Evolutionary conservation across 2,888 invertebrate genomes (phyloP).

Genomic region (Serrognathus titanus): DNA sequence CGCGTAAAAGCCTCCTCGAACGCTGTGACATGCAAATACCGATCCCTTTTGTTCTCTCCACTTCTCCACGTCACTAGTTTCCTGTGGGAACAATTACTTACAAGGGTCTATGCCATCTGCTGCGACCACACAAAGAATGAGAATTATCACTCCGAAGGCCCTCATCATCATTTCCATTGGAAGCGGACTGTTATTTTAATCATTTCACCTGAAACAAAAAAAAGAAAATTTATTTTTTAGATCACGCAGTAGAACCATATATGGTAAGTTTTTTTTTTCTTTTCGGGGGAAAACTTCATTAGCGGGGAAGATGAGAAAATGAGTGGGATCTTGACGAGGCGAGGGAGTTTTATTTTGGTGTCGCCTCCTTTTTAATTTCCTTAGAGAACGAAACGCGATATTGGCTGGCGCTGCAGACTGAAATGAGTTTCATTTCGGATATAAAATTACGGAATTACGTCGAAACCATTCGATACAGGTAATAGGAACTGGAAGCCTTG

Average conservation of each 20-base stretch:
- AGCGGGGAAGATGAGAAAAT: too few species aligned
- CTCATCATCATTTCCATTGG: constrained; percentile 31
- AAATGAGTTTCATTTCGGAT: constrained; percentile 9
- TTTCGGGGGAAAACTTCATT: too few species aligned
- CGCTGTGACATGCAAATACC: constrained; percentile 37
- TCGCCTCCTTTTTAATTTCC: too few species aligned
- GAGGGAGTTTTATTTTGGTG: too few species aligned
- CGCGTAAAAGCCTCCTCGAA: constrained; percentile 22
- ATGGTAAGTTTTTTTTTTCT: too few species aligned
- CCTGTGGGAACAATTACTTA: constrained; percentile 36
- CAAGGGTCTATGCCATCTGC: constrained; percentile 39
- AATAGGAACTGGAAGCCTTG: constrained; percentile 19
- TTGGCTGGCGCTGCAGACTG: not conserved
- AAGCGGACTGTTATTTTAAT: constrained; percentile 18
- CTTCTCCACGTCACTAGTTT: constrained; percentile 25
- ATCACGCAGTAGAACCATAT: too few species aligned
- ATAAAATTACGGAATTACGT: constrained; percentile 15
- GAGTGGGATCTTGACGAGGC: too few species aligned
- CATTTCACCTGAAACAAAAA: constrained; percentile 32
- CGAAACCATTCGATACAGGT: constrained; percentile 15
- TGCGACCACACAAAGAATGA: constrained; percentile 31
- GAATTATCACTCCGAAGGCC: constrained; percentile 25
- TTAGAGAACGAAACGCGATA: too few species aligned
- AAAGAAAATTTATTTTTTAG: constrained; percentile 4
- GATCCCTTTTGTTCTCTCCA: constrained; percentile 32